These are phyloP conservation scores for Hydraecia micacea DNA, from an alignment of 2,888 invertebrate genomes.

Conservation along the genomic window DNA sequence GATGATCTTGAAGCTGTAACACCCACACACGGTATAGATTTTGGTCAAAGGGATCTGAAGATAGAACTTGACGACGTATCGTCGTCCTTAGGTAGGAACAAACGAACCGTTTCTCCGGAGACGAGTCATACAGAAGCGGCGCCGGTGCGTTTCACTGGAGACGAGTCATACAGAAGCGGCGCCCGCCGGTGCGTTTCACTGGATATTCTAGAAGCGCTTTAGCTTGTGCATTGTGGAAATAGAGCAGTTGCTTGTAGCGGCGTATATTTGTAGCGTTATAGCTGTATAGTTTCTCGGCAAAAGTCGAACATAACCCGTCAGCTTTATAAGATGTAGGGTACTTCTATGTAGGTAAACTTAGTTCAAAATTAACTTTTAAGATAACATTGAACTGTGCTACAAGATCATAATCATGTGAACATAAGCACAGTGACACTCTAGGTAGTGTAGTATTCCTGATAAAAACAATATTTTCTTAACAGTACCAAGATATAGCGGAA, in stretches of 20 bases:
- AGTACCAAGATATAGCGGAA: neutral
- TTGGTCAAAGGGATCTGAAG: neutral
- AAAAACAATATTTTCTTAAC: neutral
- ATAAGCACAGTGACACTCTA: neutral
- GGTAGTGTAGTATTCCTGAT: neutral
- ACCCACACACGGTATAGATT: neutral
- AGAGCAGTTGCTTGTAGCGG: neutral
- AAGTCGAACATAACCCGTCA: neutral
- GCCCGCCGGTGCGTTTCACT: neutral
- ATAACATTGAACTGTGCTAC: neutral
- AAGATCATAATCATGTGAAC: too few relatives aligned
- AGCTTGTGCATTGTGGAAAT: neutral
- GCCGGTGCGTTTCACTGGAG: neutral
- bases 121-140: neutral
- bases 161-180: neutral
- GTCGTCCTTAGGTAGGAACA: neutral
- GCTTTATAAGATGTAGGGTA: neutral
- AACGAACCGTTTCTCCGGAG: neutral
- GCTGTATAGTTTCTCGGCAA: neutral
- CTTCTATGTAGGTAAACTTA: neutral
- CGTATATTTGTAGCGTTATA: too few relatives aligned
- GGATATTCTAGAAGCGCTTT: neutral
- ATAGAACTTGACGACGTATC: neutral
- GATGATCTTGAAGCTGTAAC: neutral
- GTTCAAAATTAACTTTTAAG: neutral